Conservation (phyloP, 2,888 invertebrate genomes). For the Iphiclides podalirius region DNA sequence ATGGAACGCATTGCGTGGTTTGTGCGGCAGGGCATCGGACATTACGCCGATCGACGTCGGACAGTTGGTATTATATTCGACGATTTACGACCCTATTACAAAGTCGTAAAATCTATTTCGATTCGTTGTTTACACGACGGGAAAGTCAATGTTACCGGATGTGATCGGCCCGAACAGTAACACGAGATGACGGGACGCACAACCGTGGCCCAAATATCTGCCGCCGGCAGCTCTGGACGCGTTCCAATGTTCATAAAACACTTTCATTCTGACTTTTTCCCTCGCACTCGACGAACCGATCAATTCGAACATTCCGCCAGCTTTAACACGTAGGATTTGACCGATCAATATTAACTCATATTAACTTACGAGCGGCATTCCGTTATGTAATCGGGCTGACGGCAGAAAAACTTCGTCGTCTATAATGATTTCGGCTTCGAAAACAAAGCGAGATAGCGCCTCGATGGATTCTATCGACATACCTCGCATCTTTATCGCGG, state of each 20-base stretch:
- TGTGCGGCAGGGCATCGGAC: neutral
- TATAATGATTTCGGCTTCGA: conserved; percentile 34
- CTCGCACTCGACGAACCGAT: conserved; percentile 9
- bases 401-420: too few relatives aligned
- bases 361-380: too few relatives aligned
- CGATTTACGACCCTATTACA: conserved; percentile 39
- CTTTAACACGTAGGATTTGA: neutral
- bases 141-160: conserved; percentile 78
- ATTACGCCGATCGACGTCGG: neutral
- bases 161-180: conserved; percentile 58
- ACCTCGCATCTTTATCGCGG: conserved; percentile 57
- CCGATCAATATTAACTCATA: too few relatives aligned
- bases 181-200: conserved; percentile 60
- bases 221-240: conserved; percentile 60
- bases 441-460: conserved; percentile 50
- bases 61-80: conserved; percentile 23
- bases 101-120: conserved; percentile 52
- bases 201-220: conserved; percentile 75
- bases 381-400: conserved; percentile 39
- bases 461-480: conserved; percentile 55
- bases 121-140: conserved; percentile 60
- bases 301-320: neutral
- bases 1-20: neutral
- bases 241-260: conserved; percentile 60
- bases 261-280: conserved; percentile 50